Conservation (phyloP, 2,797 vertebrate species). For the Rhinichthys osculus region DNA sequence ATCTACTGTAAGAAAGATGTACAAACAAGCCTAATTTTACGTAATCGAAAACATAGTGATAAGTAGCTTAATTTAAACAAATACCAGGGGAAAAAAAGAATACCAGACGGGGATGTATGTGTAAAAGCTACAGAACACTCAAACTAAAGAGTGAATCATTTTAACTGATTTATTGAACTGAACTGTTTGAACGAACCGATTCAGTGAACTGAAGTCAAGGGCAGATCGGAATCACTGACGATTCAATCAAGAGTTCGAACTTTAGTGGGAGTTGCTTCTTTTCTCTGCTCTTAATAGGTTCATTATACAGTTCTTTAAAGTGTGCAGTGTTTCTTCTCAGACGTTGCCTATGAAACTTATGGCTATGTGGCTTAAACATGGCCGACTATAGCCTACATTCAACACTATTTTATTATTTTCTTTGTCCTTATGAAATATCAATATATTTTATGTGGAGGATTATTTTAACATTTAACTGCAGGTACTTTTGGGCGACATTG, state of each 20-base stretch:
- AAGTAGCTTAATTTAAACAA: background rate
- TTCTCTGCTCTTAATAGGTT: background rate
- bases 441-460: background rate
- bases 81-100: background rate
- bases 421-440: background rate
- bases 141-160: background rate
- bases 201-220: background rate
- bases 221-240: background rate
- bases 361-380: background rate
- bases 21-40: background rate
- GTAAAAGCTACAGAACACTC: background rate
- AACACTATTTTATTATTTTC: background rate
- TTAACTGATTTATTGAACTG: background rate
- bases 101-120: background rate
- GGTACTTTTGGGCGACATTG: background rate
- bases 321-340: background rate
- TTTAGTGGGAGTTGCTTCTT: background rate
- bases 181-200: background rate
- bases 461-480: background rate
- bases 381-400: background rate
- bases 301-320: background rate
- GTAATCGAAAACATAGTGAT: background rate
- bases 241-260: background rate
- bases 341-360: background rate
- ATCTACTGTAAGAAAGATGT: background rate